phyloP scores from a whole-genome alignment of 2,888 invertebrate species.

The Agonopterix subpropinquella region DNA sequence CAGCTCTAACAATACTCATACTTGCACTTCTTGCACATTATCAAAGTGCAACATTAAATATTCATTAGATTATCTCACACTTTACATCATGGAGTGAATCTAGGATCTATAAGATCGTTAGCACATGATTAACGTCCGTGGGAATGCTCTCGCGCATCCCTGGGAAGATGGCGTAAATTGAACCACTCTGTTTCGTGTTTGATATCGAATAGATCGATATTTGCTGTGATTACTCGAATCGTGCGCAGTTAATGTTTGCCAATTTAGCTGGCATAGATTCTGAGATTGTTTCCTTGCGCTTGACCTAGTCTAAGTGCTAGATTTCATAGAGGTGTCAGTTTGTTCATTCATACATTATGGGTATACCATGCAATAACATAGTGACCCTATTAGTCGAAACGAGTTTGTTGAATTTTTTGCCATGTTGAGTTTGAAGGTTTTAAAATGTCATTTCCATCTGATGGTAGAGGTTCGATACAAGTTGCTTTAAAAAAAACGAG shows the following conservation, averaged over 20 bases:
- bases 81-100: constrained; percentile 5
- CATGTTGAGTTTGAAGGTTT: too few species aligned
- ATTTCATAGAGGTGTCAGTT: background rate
- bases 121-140: constrained; percentile 38
- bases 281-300: constrained; percentile 7
- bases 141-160: constrained; percentile 25
- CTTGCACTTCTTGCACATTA: too few species aligned
- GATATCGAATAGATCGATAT: constrained; percentile 10
- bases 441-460: too few species aligned
- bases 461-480: too few species aligned
- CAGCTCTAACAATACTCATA: too few species aligned
- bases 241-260: constrained; percentile 16
- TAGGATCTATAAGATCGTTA: constrained; percentile 28
- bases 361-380: too few species aligned
- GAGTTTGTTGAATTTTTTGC: too few species aligned
- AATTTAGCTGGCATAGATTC: constrained; percentile 9
- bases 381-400: too few species aligned
- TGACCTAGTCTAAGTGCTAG: background rate
- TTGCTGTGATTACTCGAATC: constrained; percentile 20
- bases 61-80: constrained; percentile 9
- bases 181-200: constrained; percentile 6
- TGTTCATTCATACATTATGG: too few species aligned
- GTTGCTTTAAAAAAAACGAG: too few species aligned
- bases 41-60: too few species aligned
- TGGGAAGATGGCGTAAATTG: constrained; percentile 17